These are phyloP conservation scores for Sussaba pulchella DNA, from an alignment of 2,888 invertebrate species.

Conservation along the genomic window DNA sequence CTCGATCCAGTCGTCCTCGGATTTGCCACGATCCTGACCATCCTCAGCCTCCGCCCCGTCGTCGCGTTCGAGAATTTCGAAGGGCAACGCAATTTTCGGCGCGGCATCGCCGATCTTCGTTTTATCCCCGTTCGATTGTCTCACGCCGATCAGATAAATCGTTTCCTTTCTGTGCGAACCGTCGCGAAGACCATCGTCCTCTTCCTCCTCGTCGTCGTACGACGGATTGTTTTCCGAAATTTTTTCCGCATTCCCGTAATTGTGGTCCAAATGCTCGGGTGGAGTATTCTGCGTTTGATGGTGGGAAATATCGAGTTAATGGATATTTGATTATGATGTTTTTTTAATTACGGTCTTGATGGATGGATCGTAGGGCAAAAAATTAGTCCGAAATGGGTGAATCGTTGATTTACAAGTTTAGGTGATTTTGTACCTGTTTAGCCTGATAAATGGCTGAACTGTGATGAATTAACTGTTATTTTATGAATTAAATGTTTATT, in stretches of 20 bases:
- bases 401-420: too few relatives aligned
- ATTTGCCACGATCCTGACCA: constrained; percentile 38
- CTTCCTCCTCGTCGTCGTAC: constrained; percentile 61
- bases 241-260: constrained; percentile 35
- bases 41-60: constrained; percentile 32
- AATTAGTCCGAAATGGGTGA: too few relatives aligned
- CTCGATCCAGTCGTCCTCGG: constrained; percentile 62
- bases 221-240: constrained; percentile 48
- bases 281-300: constrained; percentile 54
- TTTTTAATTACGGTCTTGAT: not conserved
- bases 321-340: not conserved
- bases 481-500: too few relatives aligned
- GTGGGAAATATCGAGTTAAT: not conserved
- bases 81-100: constrained; percentile 63
- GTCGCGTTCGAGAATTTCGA: constrained; percentile 56
- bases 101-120: constrained; percentile 16
- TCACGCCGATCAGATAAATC: constrained; percentile 60
- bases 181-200: constrained; percentile 41
- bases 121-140: constrained; percentile 50
- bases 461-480: too few relatives aligned
- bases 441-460: too few relatives aligned
- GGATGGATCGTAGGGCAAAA: too few relatives aligned
- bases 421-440: too few relatives aligned
- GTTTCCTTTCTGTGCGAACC: constrained; percentile 51
- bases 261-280: constrained; percentile 44